Evolutionary conservation across 1,140 invertebrate genomes (phyloP).

Genomic region (Danaus melanippus): DNA sequence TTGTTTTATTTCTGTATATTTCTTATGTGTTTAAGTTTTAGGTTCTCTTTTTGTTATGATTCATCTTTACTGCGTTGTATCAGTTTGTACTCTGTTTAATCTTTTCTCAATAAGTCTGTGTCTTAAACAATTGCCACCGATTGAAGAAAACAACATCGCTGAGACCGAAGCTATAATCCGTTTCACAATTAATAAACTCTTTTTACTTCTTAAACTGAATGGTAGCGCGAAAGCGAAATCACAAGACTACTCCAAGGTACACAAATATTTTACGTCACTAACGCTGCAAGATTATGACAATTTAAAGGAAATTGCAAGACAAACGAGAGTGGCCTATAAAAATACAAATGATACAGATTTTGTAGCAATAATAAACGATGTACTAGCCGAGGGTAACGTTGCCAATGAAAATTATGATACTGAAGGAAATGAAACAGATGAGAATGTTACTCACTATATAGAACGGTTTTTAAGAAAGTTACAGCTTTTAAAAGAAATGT

Average conservation of each 20-base stretch:
- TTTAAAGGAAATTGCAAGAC: conserved; percentile 33
- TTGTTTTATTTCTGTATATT: too few species aligned
- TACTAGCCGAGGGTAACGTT: conserved; percentile 28
- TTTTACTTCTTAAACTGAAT: conserved; percentile 28
- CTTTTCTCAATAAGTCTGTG: conserved; percentile 1
- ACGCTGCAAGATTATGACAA: conserved; percentile 30
- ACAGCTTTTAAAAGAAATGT: conserved; percentile 27
- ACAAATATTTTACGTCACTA: conserved; percentile 36
- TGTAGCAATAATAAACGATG: conserved; percentile 37
- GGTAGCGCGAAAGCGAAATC: conserved; percentile 23
- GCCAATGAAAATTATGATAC: conserved; percentile 17
- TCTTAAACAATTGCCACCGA: conserved; percentile 10
- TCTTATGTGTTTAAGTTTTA: too few species aligned
- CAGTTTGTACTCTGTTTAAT: conserved; percentile 2
- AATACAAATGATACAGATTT: conserved; percentile 29
- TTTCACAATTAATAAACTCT: conserved; percentile 29
- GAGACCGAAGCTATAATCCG: conserved; percentile 18
- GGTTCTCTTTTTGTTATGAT: too few species aligned
- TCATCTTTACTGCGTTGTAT: too few species aligned
- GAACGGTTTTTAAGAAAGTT: conserved; percentile 29
- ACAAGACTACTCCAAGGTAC: conserved; percentile 31
- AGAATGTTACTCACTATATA: conserved; percentile 24
- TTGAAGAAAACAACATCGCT: conserved; percentile 7
- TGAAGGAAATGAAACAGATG: conserved; percentile 16
- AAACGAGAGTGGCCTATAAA: conserved; percentile 31